Percentiles rank a stretch among this genome's conserved stretches.
These are phyloP conservation scores for Pagrus major DNA, from an alignment of 2,113 vertebrate species.

Conservation along the genomic window DNA sequence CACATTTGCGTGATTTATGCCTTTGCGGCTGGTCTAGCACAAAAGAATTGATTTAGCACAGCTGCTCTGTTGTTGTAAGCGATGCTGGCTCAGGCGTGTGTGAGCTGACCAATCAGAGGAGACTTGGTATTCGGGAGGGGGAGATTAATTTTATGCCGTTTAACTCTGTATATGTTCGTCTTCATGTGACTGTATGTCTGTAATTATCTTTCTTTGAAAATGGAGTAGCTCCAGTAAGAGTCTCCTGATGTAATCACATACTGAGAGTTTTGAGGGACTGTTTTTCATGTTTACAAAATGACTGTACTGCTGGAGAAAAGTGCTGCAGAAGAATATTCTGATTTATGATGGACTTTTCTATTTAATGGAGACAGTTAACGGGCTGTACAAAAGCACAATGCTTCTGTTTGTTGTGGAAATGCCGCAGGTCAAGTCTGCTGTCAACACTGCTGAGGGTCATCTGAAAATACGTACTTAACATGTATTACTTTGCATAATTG, in stretches of 20 bases:
- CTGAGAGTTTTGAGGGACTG: neutral
- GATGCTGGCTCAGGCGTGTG: too few species aligned
- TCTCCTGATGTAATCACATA: neutral
- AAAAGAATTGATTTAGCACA: too few species aligned
- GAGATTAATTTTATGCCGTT: neutral
- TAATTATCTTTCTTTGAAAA: neutral
- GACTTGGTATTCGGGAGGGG: too few species aligned
- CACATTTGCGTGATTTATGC: too few species aligned
- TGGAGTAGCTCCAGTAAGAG: neutral
- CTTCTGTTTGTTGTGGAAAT: constrained; percentile 56
- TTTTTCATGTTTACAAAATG: neutral
- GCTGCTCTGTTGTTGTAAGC: too few species aligned
- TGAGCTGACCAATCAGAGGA: too few species aligned
- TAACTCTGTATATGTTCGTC: neutral
- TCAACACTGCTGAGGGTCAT: constrained; percentile 42
- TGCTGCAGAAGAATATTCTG: neutral
- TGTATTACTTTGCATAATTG: constrained; percentile 64
- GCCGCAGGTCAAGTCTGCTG: constrained; percentile 30
- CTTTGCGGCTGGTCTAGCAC: too few species aligned
- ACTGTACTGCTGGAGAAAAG: neutral
- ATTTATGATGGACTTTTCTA: constrained; percentile 7
- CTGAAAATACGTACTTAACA: constrained; percentile 58
- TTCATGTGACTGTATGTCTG: neutral
- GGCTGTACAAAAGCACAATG: constrained; percentile 46
- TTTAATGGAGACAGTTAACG: constrained; percentile 13